phyloP scores from a whole-genome alignment of 2,888 invertebrate species.

The Mythimna vitellina region DNA sequence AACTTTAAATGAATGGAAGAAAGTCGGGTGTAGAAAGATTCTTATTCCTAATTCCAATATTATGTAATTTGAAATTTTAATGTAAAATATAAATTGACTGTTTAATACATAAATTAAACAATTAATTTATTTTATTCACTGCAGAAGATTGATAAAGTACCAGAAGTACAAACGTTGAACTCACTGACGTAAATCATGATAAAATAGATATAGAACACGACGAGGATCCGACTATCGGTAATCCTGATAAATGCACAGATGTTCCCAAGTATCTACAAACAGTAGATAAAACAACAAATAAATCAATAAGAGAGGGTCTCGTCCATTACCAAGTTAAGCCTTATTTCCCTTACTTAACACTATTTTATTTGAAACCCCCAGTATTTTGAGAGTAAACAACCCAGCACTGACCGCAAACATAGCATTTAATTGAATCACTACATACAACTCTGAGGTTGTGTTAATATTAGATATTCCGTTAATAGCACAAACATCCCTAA shows the following conservation, averaged over 20 bases:
- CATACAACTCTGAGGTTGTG: slow-evolving; percentile 51
- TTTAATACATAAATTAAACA: background rate
- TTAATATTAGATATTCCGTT: slow-evolving; percentile 52
- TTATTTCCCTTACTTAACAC: slow-evolving; percentile 33
- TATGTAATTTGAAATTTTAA: no score
- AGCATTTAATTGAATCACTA: slow-evolving; percentile 46
- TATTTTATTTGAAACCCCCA: slow-evolving; percentile 40
- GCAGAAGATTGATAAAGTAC: background rate
- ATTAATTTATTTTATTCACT: background rate
- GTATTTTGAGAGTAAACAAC: slow-evolving; percentile 37
- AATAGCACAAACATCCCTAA: slow-evolving; percentile 34
- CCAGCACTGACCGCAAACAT: slow-evolving; percentile 37
- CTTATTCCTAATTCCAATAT: background rate
- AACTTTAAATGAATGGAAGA: background rate
- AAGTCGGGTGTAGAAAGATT: no score
- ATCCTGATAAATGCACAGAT: slow-evolving; percentile 25
- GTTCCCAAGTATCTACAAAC: background rate
- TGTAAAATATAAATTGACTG: no score
- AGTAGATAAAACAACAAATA: slow-evolving; percentile 12
- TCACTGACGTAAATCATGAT: background rate
- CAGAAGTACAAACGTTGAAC: background rate
- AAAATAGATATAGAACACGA: slow-evolving; percentile 1
- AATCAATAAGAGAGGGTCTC: slow-evolving; percentile 30
- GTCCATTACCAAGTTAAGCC: slow-evolving; percentile 33
- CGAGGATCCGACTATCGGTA: background rate